Base-by-base conservation (phyloP, 1,140 invertebrate species). In the Drosophila sucinea region DNA sequence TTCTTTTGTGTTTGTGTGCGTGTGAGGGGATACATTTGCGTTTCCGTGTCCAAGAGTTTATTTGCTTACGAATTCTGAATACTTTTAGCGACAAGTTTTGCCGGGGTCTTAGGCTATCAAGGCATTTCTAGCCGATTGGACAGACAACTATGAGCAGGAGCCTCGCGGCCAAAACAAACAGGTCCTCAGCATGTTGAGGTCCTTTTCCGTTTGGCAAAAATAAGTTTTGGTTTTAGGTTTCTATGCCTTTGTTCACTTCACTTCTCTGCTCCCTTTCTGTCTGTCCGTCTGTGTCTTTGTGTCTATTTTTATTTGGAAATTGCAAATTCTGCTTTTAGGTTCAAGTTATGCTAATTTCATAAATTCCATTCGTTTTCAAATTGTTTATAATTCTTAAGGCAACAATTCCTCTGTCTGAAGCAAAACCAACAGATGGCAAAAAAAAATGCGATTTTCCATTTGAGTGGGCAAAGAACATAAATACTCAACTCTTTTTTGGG, bases 321-420 rank as follows among this genome's bases (percentile, higher is more conserved):
- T 68, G 25, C 41, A 55, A 62, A 65, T 70, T 74, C 64, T 38
- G 38, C 44, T 47, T 76, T 60, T 23, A 60, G 64, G 54, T 61
- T 68, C 61, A 60, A 71, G 70, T 61, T 75, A 78, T 82, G 83
- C 29, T 85, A 82, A 85, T 86, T 81, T 81, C 38, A 67, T 67
- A 72, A 81, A 81, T 79, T 76, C 66, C 38, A 30, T 66, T 67
- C 51, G n/a, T 41, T 30, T n/a, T 10, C 8, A 56, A 61, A 64
- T 68, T 38, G 55, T 57, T 60, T 70, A 58, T 56, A 64, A 55
- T 60, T 67, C 60, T 44, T 40, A 2, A 41, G 35, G 64, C 66
- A 56, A 77, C 60, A 77, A 66, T 70, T 76, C 33, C 0, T 1
- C 33, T 3, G 35, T 38, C 35, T 38, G 35, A 10, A 2, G 2